Conservation (phyloP, 2,113 vertebrate genomes). For the Typhlomys cinereus region DNA sequence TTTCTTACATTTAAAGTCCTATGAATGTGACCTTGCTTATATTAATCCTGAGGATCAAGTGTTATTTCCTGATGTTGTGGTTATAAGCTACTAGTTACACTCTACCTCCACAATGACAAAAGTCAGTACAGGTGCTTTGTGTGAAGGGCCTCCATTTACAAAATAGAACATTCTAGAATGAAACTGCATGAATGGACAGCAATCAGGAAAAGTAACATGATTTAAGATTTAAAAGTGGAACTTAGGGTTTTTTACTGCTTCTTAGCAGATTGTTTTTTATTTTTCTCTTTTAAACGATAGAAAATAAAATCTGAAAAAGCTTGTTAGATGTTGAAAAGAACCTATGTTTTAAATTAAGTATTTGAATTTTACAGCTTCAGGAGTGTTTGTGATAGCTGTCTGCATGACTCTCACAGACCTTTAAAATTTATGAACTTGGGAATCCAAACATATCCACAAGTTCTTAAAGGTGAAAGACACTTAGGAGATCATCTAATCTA, state of each 20-base stretch:
- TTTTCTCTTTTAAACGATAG: conserved; percentile 36
- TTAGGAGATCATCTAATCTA: conserved; percentile 6
- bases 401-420: background rate
- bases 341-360: conserved; percentile 14
- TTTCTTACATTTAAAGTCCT: background rate
- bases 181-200: background rate
- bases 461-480: conserved; percentile 7
- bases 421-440: background rate
- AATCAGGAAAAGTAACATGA: background rate
- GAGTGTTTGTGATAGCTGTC: background rate
- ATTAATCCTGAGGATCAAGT: conserved; percentile 27
- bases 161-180: background rate
- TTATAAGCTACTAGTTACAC: background rate
- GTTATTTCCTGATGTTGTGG: background rate
- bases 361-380: background rate
- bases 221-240: conserved; percentile 16
- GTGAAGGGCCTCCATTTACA: background rate
- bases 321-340: background rate
- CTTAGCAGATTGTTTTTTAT: conserved; percentile 1
- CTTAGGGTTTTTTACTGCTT: background rate
- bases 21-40: background rate
- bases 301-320: conserved; percentile 43
- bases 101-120: conserved; percentile 10
- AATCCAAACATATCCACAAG: background rate
- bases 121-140: background rate